Percentiles rank a stretch among this genome's conserved stretches.
Conservation (phyloP, 2,113 vertebrate genomes). For the Oreochromis niloticus region DNA sequence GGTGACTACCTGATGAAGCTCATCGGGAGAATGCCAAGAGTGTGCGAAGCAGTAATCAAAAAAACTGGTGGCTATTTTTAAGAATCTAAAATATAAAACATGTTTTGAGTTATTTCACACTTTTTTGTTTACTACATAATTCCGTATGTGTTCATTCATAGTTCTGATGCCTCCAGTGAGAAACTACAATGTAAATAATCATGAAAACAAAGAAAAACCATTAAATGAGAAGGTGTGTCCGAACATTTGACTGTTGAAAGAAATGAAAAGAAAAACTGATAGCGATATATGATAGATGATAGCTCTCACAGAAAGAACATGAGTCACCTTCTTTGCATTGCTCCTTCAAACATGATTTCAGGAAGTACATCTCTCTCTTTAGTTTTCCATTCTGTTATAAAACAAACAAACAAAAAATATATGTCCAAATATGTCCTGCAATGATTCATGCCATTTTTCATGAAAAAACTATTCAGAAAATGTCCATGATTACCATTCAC, state of each 20-base stretch:
- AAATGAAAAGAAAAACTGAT: neutral
- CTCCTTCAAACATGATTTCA: neutral
- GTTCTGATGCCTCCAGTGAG: neutral
- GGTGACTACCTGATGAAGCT: neutral
- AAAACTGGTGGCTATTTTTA: too few species aligned
- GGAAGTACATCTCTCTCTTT: neutral
- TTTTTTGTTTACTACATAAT: neutral
- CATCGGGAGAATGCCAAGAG: neutral
- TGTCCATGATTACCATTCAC: neutral
- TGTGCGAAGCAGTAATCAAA: neutral
- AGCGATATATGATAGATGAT: neutral
- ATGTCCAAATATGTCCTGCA: neutral
- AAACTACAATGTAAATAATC: neutral
- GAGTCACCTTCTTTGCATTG: constrained; percentile 49
- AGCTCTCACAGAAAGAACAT: neutral
- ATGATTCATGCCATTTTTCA: neutral
- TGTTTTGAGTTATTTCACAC: neutral
- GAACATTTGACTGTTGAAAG: neutral
- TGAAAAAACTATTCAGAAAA: too few species aligned
- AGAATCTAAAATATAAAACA: neutral
- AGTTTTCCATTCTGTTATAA: constrained; percentile 70
- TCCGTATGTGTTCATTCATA: neutral
- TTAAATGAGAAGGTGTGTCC: neutral
- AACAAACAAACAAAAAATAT: neutral
- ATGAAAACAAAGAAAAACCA: neutral